A percentile compares a stretch with the other conserved stretches of the same genome.
Conservation (phyloP, 2,888 invertebrate genomes). For the Agrochola macilenta region DNA sequence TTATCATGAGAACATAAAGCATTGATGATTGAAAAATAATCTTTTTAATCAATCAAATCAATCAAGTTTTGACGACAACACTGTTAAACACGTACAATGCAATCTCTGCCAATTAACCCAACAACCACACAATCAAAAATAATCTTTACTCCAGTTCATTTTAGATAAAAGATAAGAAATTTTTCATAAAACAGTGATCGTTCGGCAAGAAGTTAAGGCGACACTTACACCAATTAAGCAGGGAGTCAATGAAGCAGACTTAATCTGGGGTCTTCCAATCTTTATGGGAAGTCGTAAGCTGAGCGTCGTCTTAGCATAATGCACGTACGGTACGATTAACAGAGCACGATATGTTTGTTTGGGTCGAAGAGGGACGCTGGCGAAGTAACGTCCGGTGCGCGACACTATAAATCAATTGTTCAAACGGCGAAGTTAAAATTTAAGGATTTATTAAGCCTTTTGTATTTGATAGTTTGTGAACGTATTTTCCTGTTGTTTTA, state of each 20-base stretch:
- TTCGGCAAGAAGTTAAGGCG: constrained; percentile 10
- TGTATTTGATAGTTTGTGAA: constrained; percentile 36
- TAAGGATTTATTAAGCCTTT: constrained; percentile 43
- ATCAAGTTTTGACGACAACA: not conserved
- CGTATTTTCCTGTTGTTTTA: constrained; percentile 23
- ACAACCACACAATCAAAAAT: not conserved
- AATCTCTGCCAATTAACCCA: not conserved
- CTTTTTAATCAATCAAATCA: not conserved
- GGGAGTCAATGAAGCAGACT: constrained; percentile 44
- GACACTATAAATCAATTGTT: constrained; percentile 51
- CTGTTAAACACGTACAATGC: not conserved
- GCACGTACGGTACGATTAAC: constrained; percentile 49
- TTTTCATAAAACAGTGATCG: not conserved
- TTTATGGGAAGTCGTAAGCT: constrained; percentile 39
- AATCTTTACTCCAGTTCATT: constrained; percentile 8
- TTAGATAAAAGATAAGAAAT: constrained; percentile 23
- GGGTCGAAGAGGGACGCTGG: constrained; percentile 16
- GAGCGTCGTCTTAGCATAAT: constrained; percentile 43
- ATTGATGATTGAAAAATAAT: not conserved
- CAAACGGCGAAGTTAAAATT: constrained; percentile 51
- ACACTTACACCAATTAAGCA: constrained; percentile 56
- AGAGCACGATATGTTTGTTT: constrained; percentile 49
- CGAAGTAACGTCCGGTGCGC: constrained; percentile 27
- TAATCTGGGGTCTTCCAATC: constrained; percentile 43
- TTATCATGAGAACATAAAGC: not conserved